Evolutionary conservation across 2,888 invertebrate genomes (phyloP).

Genomic region (Falcaria lacertinaria): DNA sequence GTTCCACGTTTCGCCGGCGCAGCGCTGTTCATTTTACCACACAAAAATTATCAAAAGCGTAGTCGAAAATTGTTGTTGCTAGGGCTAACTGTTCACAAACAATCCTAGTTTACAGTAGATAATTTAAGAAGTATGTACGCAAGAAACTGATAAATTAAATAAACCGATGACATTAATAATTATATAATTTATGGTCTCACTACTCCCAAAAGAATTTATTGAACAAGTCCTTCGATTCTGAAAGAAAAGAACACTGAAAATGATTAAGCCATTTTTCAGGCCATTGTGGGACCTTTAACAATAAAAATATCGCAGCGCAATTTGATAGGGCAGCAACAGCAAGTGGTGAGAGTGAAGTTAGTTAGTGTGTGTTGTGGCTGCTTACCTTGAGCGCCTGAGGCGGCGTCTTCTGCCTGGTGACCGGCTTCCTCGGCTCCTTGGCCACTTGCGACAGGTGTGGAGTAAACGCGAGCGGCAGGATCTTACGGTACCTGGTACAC

Average conservation of each 20-base stretch:
- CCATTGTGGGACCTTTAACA: slow-evolving; percentile 6
- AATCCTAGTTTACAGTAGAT: too few relatives aligned
- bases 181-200: background rate
- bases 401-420: slow-evolving; percentile 34
- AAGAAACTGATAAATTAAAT: too few relatives aligned
- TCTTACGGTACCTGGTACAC: slow-evolving; percentile 36
- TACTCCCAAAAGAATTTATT: background rate
- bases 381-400: slow-evolving; percentile 56
- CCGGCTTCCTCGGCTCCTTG: slow-evolving; percentile 27
- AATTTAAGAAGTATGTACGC: too few relatives aligned
- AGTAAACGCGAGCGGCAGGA: slow-evolving; percentile 60
- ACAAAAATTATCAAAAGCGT: too few relatives aligned
- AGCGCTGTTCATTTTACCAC: too few relatives aligned
- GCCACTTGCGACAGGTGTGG: slow-evolving; percentile 27
- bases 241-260: slow-evolving; percentile 13
- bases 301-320: background rate
- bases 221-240: slow-evolving; percentile 11
- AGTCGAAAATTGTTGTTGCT: too few relatives aligned
- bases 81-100: too few relatives aligned
- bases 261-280: slow-evolving; percentile 19
- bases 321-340: background rate
- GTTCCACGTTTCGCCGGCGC: too few relatives aligned
- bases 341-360: background rate
- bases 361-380: background rate
- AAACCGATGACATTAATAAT: too few relatives aligned